Base-by-base conservation (phyloP, 2,888 invertebrate genomes). In the Calliopum simillimum region DNA sequence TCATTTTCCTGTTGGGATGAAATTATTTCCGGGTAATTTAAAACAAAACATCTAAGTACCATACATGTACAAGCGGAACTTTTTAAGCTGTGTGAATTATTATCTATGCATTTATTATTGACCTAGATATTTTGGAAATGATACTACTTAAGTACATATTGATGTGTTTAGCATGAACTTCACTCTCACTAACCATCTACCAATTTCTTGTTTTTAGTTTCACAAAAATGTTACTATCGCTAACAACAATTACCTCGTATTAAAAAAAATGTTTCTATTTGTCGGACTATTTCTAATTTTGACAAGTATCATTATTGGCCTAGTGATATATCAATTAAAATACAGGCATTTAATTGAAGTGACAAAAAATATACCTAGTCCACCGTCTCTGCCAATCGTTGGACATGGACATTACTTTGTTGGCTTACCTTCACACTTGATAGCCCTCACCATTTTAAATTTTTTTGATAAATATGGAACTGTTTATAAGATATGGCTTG, bases 401-500 rank as follows among this genome's bases (percentile, higher is more conserved):
- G 90, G 90, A 0, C 88, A 88, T 82, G 89, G 85, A 0, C 80
- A 82, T 65, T 81, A 87, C 41, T 81, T 87, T 23, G 84, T 89
- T 71, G 78, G 86, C n/a, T 86, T 85, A 68, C 78, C 80, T 65
- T 86, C 89, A n/a, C 78, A 87, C 72, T 82, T 70, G 80, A 76
- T 70, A 82, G 25, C 77, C 0, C 75, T 78, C 56, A 79, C 81
- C 6, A 78, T 88, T 51, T 72, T 78, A 2, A 82, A 85, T 1
- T 84, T 86, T 61, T 74, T 88, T 4, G 2, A 85, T 0, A 68
- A 83, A 1, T 82, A 82, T 74, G 78, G 80, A 1, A 68, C 72
- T 0, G 79, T 77, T 0, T 12, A 82, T 0, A 83, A 82, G 67
- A 44, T 86, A 2, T 86, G 86, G 86, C 64, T 85, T 44, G 86